phyloP scores from a whole-genome alignment of 37 sponge, comb jelly and placozoan species.

The Hexactinellida sp. region DNA sequence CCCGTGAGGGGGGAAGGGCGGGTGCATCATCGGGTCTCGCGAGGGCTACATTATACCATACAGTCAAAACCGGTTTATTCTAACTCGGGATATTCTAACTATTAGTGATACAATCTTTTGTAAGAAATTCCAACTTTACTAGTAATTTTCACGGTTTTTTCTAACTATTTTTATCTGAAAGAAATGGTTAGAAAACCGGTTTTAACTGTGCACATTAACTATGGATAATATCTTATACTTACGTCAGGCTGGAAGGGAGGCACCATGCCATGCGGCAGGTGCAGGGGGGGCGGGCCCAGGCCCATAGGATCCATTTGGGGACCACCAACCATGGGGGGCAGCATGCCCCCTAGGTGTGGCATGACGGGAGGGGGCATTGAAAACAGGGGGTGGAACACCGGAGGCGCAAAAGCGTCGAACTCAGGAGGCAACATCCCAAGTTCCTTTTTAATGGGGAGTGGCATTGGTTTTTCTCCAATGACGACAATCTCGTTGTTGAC shows the following conservation, averaged over 20 bases:
- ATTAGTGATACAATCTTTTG: no score
- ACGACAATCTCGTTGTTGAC: background rate
- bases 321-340: background rate
- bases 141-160: no score
- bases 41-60: background rate
- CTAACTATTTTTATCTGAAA: no score
- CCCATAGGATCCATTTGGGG: background rate
- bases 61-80: no score
- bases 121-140: no score
- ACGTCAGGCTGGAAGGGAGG: background rate
- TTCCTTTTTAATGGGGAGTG: background rate
- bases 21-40: background rate
- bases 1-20: background rate
- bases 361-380: background rate
- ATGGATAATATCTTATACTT: background rate
- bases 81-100: no score
- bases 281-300: background rate
- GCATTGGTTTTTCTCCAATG: background rate
- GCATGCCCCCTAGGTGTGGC: background rate
- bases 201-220: no score
- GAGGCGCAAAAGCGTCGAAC: background rate
- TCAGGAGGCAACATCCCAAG: background rate
- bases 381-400: background rate
- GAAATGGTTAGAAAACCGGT: no score
- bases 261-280: background rate